phyloP scores from a whole-genome alignment of 2,113 vertebrate species.

The Polypterus senegalus region DNA sequence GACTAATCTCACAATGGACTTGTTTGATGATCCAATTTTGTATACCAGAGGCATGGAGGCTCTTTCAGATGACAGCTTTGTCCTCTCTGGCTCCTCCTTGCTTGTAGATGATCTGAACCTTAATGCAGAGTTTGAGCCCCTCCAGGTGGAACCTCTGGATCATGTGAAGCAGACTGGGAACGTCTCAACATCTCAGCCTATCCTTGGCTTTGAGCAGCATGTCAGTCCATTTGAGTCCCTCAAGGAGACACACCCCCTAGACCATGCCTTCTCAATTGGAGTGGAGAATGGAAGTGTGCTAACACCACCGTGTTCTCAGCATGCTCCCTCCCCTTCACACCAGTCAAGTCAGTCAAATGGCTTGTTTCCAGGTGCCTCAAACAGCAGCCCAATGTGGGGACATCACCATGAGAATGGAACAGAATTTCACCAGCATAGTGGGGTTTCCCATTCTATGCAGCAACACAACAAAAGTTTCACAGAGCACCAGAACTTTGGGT shows the following conservation, averaged over 20 bases:
- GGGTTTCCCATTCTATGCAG: constrained; percentile 70
- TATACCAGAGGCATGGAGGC: constrained; percentile 84
- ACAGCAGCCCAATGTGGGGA: constrained; percentile 88
- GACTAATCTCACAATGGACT: constrained; percentile 87
- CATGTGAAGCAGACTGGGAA: constrained; percentile 59
- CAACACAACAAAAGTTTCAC: constrained; percentile 63
- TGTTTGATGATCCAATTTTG: constrained; percentile 89
- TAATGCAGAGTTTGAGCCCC: constrained; percentile 80
- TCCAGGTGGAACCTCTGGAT: constrained; percentile 73
- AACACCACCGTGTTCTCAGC: constrained; percentile 71
- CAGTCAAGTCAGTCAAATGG: constrained; percentile 74
- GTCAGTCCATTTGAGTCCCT: constrained; percentile 70
- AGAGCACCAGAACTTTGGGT: constrained; percentile 73
- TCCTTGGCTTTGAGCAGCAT: constrained; percentile 59
- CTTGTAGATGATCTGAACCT: constrained; percentile 91
- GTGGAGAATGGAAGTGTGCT: constrained; percentile 39
- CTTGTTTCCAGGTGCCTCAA: constrained; percentile 73
- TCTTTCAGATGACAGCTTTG: constrained; percentile 80
- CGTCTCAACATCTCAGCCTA: constrained; percentile 34
- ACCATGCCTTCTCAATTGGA: constrained; percentile 57
- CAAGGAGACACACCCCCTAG: constrained; percentile 52
- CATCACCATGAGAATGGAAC: constrained; percentile 64
- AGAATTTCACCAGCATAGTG: constrained; percentile 57
- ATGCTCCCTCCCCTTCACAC: constrained; percentile 65
- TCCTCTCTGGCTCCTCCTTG: constrained; percentile 70